Percentiles rank a stretch among this genome's conserved stretches.
phyloP scores from a whole-genome alignment of 2,888 invertebrate genomes.

The Leistus spinibarbis region DNA sequence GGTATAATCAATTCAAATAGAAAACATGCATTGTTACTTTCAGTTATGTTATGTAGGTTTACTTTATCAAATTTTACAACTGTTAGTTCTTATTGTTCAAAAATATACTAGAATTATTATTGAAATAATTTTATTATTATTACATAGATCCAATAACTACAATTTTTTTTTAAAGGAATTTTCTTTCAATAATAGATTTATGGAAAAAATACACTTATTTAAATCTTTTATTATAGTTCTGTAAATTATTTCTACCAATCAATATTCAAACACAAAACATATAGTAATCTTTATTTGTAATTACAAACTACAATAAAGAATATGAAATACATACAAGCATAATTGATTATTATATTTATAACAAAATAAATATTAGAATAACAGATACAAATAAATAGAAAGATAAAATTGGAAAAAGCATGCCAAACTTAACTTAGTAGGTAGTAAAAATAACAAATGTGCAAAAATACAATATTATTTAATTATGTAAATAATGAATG shows the following conservation, averaged over 20 bases:
- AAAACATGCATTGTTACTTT: conserved; percentile 12
- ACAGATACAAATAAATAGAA: conserved; percentile 13
- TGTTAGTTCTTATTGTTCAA: too few species aligned
- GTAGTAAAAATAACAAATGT: neutral
- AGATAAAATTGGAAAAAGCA: conserved; percentile 4
- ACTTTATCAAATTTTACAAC: neutral
- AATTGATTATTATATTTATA: neutral
- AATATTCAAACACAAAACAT: too few species aligned
- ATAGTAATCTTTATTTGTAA: neutral
- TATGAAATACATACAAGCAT: neutral
- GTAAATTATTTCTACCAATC: too few species aligned
- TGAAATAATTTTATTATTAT: too few species aligned
- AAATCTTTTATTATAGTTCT: too few species aligned
- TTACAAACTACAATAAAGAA: neutral
- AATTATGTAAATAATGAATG: too few species aligned
- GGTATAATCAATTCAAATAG: too few species aligned
- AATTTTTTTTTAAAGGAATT: too few species aligned
- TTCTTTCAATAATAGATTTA: too few species aligned
- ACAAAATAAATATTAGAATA: conserved; percentile 9
- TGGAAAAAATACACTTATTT: too few species aligned
- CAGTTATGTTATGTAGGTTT: neutral
- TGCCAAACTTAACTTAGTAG: neutral
- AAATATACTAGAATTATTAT: too few species aligned
- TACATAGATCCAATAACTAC: too few species aligned
- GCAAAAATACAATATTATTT: neutral